Evolutionary conservation across 2,797 vertebrate genomes (phyloP), one percentile per base, ranked within the genome.

Genomic region (Tympanoctomys barrerae): DNA sequence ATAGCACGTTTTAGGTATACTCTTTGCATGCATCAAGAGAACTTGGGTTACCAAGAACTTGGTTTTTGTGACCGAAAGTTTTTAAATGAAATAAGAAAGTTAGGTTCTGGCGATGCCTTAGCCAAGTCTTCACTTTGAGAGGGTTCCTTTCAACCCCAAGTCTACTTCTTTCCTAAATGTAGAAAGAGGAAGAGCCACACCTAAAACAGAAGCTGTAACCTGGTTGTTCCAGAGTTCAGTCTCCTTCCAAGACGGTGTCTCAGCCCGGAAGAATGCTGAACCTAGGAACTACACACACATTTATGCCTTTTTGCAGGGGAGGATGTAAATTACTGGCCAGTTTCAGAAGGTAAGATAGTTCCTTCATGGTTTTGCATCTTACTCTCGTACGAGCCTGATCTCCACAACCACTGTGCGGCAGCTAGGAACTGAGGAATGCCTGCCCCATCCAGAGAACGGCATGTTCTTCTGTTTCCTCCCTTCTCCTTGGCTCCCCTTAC

Each of bases 381-480:
- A 78, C 93, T 39, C 18, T 54, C 0, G 31, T 18, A 66, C 7
- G 7, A 2, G 22, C 7, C 13, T 52, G 52, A 33, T 31, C 5
- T 84, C n/a, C 1, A 0, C 7, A 21, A 3, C 2, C 9, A 21
- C 0, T 16, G 33, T 42, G 18, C 6, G 24, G 52, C 3, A 14
- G 46, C 28, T 57, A 33, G 33, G 28, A 57, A 42, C 14, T 5
- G 46, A 78, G 24, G 31, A 42, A 3, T 1, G 52, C 5, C 26
- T 1, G 7, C 6, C 11, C 64, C 21, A 21, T 62, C 71, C 2
- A 31, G 19, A 78, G 68, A 61, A 52, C 0, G 2, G 5, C 0
- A 5, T 0, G 1, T 8, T 68, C 36, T 3, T 0, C 3, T 8
- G 46, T 19, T 39, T 52, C 64, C 42, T 57, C 13, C 0, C 0